Base-by-base conservation (phyloP, 2,888 invertebrate genomes). In the Smittia sp. region DNA sequence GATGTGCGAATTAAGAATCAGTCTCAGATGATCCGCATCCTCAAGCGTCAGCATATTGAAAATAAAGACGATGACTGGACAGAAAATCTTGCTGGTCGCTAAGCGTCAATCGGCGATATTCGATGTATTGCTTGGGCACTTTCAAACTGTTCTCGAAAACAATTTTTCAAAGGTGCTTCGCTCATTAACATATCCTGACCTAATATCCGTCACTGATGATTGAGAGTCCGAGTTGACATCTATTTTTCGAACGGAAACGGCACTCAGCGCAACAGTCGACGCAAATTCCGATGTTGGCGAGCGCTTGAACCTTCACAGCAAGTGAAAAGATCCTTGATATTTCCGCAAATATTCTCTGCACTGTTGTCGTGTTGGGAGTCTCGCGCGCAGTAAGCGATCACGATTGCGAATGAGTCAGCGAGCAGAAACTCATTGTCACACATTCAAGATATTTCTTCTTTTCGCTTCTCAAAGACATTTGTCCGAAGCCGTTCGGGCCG, bases 101-200 rank as follows among this genome's bases (percentile, higher is more conserved):
- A n/a, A n/a, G n/a, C n/a, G n/a, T n/a, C n/a, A n/a, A 32, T 32
- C 9, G 32, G 3, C 32, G 32, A 32, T n/a, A n/a, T n/a, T n/a
- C n/a, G n/a, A 9, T 32, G 32, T 32, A 6, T 32, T 9, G 32
- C 32, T 32, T 32, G 4, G 32, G 9, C 32, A 32, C 4, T 32
- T 32, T 32, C 9, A 3, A 32, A 32, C 4, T 32, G 32, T 32
- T 32, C 32, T 32, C 32, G 46, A 46, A 46, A 46, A 46, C n/a
- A 46, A 46, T 46, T 46, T 46, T 46, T 32, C 15, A 46, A 46
- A 46, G 46, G 15, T 9, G 58, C 22, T 2, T 58, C 18, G 18
- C 69, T 69, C 69, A 69, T 69, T 69, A 69, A 69, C 69, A 69
- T 69, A n/a, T n/a, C n/a, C 54, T 69, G 69, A 69, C 69, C 69